phyloP scores from a whole-genome alignment of 2,797 vertebrate genomes.

The Sus cebifrons region DNA sequence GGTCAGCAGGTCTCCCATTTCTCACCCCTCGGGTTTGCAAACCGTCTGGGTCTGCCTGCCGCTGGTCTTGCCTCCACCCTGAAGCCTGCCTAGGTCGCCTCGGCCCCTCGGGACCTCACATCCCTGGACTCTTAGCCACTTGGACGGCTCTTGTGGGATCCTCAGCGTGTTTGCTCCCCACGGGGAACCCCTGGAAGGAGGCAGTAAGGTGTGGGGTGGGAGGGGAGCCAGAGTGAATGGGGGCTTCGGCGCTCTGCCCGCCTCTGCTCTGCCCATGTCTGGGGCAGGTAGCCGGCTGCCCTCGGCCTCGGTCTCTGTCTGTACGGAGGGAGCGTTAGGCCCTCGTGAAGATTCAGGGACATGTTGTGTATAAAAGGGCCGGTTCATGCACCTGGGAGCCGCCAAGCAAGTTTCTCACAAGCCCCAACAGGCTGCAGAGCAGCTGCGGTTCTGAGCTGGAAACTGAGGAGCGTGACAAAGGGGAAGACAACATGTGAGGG shows the following conservation, averaged over 20 bases:
- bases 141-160: not conserved
- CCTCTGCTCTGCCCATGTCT: not conserved
- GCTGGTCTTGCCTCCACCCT: not conserved
- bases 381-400: rapidly evolving
- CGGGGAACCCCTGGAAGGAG: not conserved
- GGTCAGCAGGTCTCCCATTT: not conserved
- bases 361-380: rapidly evolving
- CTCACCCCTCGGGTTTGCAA: not conserved
- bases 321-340: rapidly evolving
- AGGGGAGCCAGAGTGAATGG: rapidly evolving
- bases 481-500: no score
- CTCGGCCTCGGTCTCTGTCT: not conserved
- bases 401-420: not conserved
- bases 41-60: rapidly evolving
- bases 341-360: not conserved
- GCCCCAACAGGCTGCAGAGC: not conserved
- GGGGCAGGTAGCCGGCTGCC: not conserved
- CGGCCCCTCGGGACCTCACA: not conserved
- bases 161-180: not conserved
- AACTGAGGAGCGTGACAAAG: not conserved
- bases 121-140: not conserved
- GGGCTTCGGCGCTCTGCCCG: no score
- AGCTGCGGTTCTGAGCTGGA: not conserved
- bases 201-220: rapidly evolving
- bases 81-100: not conserved